phyloP scores from a whole-genome alignment of 64 coral and sea anemone genomes.

The Porites australiensis region DNA sequence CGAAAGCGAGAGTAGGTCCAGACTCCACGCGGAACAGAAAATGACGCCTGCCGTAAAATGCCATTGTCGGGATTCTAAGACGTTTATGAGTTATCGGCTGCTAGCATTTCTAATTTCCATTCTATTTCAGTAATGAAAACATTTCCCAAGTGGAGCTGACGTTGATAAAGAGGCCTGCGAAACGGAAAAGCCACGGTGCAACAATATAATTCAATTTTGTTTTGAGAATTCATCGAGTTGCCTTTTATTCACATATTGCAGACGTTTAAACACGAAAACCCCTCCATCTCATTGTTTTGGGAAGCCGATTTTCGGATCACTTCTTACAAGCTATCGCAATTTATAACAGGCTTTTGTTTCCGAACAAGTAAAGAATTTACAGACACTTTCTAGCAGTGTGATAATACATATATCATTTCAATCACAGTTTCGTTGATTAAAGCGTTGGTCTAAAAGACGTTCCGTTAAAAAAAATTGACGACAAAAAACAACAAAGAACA shows the following conservation, averaged over 20 bases:
- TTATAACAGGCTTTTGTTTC: background rate
- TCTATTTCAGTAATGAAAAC: constrained; percentile 6
- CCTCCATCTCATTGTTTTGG: too few species aligned
- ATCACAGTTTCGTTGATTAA: too few species aligned
- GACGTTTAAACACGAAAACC: background rate
- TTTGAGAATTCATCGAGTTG: background rate
- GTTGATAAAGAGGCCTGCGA: background rate
- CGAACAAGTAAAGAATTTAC: background rate
- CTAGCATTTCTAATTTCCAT: background rate
- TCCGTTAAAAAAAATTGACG: background rate
- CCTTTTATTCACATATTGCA: background rate
- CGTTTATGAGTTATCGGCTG: background rate
- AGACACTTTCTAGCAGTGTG: background rate
- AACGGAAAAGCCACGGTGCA: background rate
- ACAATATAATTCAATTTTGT: background rate
- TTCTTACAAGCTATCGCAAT: too few species aligned
- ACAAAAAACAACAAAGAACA: background rate
- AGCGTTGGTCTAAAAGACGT: too few species aligned
- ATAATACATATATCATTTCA: background rate
- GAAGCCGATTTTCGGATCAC: background rate
- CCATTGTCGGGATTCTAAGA: background rate
- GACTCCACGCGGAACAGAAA: constrained; percentile 21
- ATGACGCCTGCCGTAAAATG: constrained; percentile 5
- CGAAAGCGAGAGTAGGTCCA: background rate
- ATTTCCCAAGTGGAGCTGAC: background rate